Conservation (phyloP, 37 sponge, comb jelly and placozoan genomes). For the Chondrilla cf. caribensis region DNA sequence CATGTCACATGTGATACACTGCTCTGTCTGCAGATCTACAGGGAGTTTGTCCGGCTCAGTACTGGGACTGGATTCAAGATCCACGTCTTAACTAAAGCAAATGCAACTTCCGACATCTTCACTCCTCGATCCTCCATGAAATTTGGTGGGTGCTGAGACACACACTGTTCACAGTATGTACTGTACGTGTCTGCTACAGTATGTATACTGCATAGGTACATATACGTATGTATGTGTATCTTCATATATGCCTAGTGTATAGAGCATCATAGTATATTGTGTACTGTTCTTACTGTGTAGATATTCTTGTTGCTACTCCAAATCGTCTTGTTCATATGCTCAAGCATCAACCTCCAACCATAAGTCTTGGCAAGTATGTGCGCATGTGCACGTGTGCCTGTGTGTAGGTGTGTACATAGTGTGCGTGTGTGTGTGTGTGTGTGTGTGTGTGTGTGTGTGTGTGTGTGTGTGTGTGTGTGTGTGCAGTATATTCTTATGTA, state of each 20-base stretch:
- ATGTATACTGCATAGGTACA: too few relatives aligned
- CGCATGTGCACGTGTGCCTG: not conserved
- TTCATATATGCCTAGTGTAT: not conserved
- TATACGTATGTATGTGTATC: not conserved
- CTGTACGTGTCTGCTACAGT: too few relatives aligned
- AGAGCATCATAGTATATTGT: not conserved
- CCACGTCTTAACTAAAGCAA: conserved; percentile 89
- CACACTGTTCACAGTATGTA: too few relatives aligned
- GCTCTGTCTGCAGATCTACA: conserved; percentile 48
- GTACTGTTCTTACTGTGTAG: conserved; percentile 25
- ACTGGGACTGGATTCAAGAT: conserved; percentile 75
- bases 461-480: too few relatives aligned
- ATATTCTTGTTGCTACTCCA: conserved; percentile 93
- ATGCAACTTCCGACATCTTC: conserved; percentile 77
- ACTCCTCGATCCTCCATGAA: conserved; percentile 56
- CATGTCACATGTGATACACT: too few relatives aligned
- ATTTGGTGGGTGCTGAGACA: conserved; percentile 76
- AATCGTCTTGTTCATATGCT: conserved; percentile 87
- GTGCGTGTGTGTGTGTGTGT: too few relatives aligned
- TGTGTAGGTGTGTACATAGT: not conserved
- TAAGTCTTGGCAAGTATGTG: conserved; percentile 62
- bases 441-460: too few relatives aligned
- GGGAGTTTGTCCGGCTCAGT: conserved; percentile 76
- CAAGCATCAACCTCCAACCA: conserved; percentile 69
- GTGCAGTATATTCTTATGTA: too few relatives aligned